A percentile compares a stretch with the other conserved stretches of the same genome.
These are phyloP conservation scores for Asarcornis scutulata DNA, from an alignment of 2,113 vertebrate genomes.

Conservation along the genomic window DNA sequence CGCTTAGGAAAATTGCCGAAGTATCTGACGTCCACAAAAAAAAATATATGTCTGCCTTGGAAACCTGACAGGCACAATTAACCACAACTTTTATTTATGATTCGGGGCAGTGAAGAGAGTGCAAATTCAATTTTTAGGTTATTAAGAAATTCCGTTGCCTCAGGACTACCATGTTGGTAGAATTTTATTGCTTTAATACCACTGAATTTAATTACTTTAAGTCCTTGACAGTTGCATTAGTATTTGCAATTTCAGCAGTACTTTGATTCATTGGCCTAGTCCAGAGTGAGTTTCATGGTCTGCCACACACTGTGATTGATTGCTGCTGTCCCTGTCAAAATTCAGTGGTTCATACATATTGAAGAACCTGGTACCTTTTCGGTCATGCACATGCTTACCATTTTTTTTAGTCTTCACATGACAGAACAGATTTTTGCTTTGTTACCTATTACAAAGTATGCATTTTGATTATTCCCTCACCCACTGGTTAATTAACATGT, in stretches of 20 bases:
- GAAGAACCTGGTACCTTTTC: constrained; percentile 29
- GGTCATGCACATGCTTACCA: neutral
- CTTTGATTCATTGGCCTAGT: neutral
- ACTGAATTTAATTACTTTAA: neutral
- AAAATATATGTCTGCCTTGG: neutral
- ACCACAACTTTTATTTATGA: neutral
- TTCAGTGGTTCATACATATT: constrained; percentile 13
- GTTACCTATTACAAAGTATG: constrained; percentile 50
- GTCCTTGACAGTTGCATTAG: neutral
- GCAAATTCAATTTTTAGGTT: constrained; percentile 28
- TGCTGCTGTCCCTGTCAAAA: neutral
- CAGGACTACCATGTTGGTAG: neutral
- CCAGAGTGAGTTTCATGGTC: neutral
- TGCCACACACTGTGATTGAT: neutral
- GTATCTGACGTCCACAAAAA: neutral
- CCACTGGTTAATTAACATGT: constrained; percentile 42
- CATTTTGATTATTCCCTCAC: constrained; percentile 67
- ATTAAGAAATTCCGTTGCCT: constrained; percentile 10
- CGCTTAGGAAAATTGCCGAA: neutral
- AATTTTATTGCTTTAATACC: constrained; percentile 3
- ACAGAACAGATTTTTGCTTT: constrained; percentile 65
- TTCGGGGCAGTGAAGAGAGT: neutral
- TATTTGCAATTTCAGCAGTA: constrained; percentile 11
- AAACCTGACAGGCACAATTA: neutral
- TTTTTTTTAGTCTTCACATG: constrained; percentile 57